Evolutionary conservation across 2,888 invertebrate genomes (phyloP).

Genomic region (Gari tellinella): DNA sequence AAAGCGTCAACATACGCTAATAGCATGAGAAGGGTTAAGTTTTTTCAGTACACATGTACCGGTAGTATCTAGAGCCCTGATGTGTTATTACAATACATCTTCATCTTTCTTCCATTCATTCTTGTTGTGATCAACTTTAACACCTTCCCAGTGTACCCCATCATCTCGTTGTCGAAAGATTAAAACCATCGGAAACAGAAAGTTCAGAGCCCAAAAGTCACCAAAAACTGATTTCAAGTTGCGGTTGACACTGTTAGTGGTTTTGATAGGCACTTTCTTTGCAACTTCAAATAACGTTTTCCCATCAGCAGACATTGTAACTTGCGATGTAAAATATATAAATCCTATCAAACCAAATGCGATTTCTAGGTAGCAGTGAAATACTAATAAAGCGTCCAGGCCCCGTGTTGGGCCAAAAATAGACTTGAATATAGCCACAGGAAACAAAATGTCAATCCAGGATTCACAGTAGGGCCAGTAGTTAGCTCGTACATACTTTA

Average conservation of each 20-base stretch:
- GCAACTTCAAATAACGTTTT: conserved; percentile 68
- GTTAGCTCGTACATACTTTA: conserved; percentile 57
- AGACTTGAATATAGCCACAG: conserved; percentile 54
- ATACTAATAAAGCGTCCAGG: conserved; percentile 57
- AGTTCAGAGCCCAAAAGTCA: conserved; percentile 73
- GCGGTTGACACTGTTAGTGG: conserved; percentile 47
- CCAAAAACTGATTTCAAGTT: conserved; percentile 74
- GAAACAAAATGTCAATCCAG: conserved; percentile 63
- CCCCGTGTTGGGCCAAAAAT: conserved; percentile 47
- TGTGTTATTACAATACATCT: not conserved
- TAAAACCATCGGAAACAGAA: conserved; percentile 71
- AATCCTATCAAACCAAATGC: conserved; percentile 60
- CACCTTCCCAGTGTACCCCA: conserved; percentile 68
- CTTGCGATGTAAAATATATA: conserved; percentile 61
- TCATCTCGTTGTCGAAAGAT: conserved; percentile 69
- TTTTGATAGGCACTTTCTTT: conserved; percentile 61
- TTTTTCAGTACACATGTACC: too few relatives aligned
- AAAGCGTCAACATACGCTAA: too few relatives aligned
- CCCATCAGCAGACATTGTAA: conserved; percentile 56
- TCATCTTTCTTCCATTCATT: conserved; percentile 42
- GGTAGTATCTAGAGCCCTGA: too few relatives aligned
- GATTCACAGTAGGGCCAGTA: conserved; percentile 48
- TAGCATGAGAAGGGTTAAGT: too few relatives aligned
- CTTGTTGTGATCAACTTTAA: conserved; percentile 63
- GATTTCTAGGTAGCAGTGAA: conserved; percentile 57